Conservation (phyloP, 2,888 invertebrate species). For the Limnephilus lunatus region DNA sequence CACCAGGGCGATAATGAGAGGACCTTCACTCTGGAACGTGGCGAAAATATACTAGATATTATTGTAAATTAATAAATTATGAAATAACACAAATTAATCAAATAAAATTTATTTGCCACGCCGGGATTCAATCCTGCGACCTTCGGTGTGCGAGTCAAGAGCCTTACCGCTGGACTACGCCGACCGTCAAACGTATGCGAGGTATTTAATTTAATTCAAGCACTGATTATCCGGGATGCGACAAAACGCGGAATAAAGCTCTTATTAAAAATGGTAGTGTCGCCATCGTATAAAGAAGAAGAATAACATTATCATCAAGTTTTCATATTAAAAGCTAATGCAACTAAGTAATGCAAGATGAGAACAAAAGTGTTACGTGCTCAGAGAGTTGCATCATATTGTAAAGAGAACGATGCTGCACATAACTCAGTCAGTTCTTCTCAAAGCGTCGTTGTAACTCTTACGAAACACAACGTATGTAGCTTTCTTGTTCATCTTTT, state of each 20-base stretch:
- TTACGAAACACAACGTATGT: background rate
- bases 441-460: background rate
- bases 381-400: conserved; percentile 31
- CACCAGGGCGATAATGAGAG: too few relatives aligned
- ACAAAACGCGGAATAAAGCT: background rate
- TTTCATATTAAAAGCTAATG: conserved; percentile 38
- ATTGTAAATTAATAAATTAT: too few relatives aligned
- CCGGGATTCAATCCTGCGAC: too few relatives aligned
- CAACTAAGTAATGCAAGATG: conserved; percentile 34
- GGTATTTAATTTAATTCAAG: background rate
- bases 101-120: too few relatives aligned
- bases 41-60: too few relatives aligned
- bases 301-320: background rate
- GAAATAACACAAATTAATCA: too few relatives aligned
- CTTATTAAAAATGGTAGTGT: background rate
- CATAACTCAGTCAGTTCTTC: background rate
- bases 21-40: too few relatives aligned
- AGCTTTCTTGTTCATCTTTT: background rate
- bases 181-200: too few relatives aligned
- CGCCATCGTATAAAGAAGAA: background rate
- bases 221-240: background rate
- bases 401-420: conserved; percentile 22
- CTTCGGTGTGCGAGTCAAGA: too few relatives aligned
- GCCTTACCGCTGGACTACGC: too few relatives aligned
- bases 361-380: conserved; percentile 48